Percentiles rank a stretch among this genome's conserved stretches.
Evolutionary conservation across 1,140 invertebrate species (phyloP).

Genomic region (Brachionus rubens): DNA sequence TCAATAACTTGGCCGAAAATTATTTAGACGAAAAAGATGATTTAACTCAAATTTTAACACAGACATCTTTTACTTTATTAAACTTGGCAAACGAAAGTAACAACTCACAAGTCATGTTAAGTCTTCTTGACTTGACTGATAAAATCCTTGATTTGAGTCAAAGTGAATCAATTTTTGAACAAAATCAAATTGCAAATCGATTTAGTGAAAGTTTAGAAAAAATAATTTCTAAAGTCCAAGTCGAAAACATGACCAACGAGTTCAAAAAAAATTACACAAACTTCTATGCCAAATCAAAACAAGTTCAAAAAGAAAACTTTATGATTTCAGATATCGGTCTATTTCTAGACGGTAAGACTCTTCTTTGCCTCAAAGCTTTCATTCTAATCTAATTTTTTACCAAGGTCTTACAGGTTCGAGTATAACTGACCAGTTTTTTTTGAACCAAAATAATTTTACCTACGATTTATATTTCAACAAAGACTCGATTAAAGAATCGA

Average conservation of each 20-base stretch:
- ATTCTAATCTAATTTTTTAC: not conserved
- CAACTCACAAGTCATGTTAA: not conserved
- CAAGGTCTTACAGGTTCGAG: not conserved
- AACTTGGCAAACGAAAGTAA: not conserved
- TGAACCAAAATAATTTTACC: not conserved
- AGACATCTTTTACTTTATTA: not conserved
- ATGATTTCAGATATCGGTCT: not conserved
- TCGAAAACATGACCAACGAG: not conserved
- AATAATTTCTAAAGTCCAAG: not conserved
- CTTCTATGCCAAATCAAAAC: not conserved
- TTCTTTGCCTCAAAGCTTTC: no score
- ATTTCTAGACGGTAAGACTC: constrained; percentile 1
- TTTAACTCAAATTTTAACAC: no score
- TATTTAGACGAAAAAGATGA: no score
- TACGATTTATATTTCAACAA: constrained; percentile 2
- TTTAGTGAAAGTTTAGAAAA: not conserved
- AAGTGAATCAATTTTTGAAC: not conserved
- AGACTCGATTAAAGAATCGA: not conserved
- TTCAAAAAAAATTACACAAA: constrained; percentile 14
- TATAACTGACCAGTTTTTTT: not conserved
- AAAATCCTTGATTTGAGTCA: not conserved
- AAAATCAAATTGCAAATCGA: not conserved
- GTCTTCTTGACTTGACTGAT: not conserved
- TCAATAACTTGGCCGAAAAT: no score
- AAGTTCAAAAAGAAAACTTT: not conserved